Evolutionary conservation across 2,113 vertebrate genomes (phyloP), one percentile per base, ranked within the genome.

Genomic region (Struthidea cinerea): DNA sequence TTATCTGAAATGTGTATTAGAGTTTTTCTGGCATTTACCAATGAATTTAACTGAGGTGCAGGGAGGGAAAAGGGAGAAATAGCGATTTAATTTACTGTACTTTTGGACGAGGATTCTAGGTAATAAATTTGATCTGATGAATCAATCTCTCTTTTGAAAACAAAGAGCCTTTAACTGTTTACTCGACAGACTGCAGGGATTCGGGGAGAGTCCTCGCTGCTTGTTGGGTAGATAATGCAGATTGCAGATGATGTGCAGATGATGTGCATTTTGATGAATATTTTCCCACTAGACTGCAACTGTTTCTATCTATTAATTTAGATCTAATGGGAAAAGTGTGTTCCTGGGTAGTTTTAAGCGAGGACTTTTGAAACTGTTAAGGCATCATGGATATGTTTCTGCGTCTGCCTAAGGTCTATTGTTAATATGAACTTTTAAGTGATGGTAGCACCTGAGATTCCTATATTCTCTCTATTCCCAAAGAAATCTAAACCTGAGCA

Each of bases 91-190:
- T 91, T 92, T 93, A 91, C 69, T 3, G 13, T 70, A 61, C 67
- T 94, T 96, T 96, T 94, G 90, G 88, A 96, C 23, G 74, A 92
- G 86, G 42, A 90, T 95, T 89, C 84, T 56, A 90, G 77, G 83
- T 90, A 89, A 94, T 96, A 94, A 93, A 93, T 96, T 90, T 93
- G 85, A 94, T 96, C 92, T 90, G 92, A 92, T 94, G 93, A 95
- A 92, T 97, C 93, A 94, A 94, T 94, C 92, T 92, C 82, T 81
- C 83, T 77, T 90, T 93, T 67, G 86, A 96, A 97, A 96, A 94
- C 93, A 97, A 96, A 96, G 94, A 93, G 87, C 95, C 90, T 96
- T 97, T 97, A 96, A 96, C 96, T 95, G 85, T 97, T 97, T 97
- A 94, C 90, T 97, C 5, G 89, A 88, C 93, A 94, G 95, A 87